Percentiles rank a stretch among this genome's conserved stretches.
phyloP scores from a whole-genome alignment of 2,888 invertebrate genomes.

The Yponomeuta sedellus region DNA sequence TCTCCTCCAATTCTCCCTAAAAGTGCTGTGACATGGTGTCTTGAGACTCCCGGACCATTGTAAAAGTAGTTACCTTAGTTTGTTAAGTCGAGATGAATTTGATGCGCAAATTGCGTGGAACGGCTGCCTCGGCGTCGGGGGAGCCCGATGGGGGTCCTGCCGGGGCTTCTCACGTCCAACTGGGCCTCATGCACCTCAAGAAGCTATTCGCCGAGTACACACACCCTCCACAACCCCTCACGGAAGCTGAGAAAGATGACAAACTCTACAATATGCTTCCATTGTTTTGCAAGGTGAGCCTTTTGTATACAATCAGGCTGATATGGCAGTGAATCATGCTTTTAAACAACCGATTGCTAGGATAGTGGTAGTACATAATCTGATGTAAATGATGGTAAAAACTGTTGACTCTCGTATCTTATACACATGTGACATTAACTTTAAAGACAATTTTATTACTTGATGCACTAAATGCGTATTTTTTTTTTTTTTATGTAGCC shows the following conservation, averaged over 20 bases:
- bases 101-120: constrained; percentile 90
- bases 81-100: constrained; percentile 83
- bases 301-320: constrained; percentile 4
- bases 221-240: constrained; percentile 88
- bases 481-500: no score
- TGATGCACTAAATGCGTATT: no score
- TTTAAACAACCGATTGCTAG: background rate
- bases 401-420: no score
- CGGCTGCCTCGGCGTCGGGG: constrained; percentile 60
- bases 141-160: constrained; percentile 78
- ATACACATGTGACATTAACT: no score
- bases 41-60: background rate
- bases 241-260: constrained; percentile 90
- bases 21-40: constrained; percentile 1
- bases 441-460: no score
- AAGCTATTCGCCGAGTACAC: constrained; percentile 97
- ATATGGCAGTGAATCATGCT: background rate
- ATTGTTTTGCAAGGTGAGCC: constrained; percentile 93
- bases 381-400: background rate
- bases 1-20: background rate
- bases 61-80: background rate
- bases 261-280: constrained; percentile 98
- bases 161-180: constrained; percentile 86
- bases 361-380: background rate
- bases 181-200: constrained; percentile 96